A percentile compares a stretch with the other conserved stretches of the same genome.
phyloP scores from a whole-genome alignment of 1,140 invertebrate genomes.

The Galleria mellonella region DNA sequence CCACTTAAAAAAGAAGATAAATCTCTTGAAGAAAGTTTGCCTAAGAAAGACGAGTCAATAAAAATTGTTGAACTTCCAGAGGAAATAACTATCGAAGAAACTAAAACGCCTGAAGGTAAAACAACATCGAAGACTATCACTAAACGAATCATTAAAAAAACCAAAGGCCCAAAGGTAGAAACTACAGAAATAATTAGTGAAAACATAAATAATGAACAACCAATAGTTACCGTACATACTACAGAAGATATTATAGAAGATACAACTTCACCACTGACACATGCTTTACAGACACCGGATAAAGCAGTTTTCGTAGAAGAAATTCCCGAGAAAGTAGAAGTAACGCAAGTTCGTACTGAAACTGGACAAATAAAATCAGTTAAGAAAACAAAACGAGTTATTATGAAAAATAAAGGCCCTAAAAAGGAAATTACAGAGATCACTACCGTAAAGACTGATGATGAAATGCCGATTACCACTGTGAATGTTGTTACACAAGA shows the following conservation, averaged over 20 bases:
- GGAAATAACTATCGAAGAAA: slow-evolving; percentile 4
- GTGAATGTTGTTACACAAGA: not conserved
- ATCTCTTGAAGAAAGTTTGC: slow-evolving; percentile 26
- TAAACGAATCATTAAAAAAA: slow-evolving; percentile 30
- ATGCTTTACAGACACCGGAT: not conserved
- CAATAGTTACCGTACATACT: slow-evolving; percentile 6
- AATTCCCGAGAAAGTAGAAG: slow-evolving; percentile 7
- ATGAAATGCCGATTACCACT: not conserved
- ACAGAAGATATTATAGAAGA: slow-evolving; percentile 25
- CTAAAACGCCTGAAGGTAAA: slow-evolving; percentile 32
- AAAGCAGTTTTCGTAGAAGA: slow-evolving; percentile 3
- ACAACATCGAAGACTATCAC: slow-evolving; percentile 39
- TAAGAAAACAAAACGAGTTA: slow-evolving; percentile 48
- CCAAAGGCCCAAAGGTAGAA: slow-evolving; percentile 39
- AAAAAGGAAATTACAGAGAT: slow-evolving; percentile 65
- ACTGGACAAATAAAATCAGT: slow-evolving; percentile 6
- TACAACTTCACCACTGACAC: not conserved
- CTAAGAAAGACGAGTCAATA: slow-evolving; percentile 10
- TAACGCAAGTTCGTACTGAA: slow-evolving; percentile 25
- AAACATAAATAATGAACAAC: slow-evolving; percentile 19
- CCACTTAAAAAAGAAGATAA: slow-evolving; percentile 41
- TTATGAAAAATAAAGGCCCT: slow-evolving; percentile 48
- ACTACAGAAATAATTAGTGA: slow-evolving; percentile 51
- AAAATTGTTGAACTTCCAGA: slow-evolving; percentile 6
- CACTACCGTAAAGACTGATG: slow-evolving; percentile 58